phyloP scores from a whole-genome alignment of 1,140 invertebrate species.

The Drosophila sp. region DNA sequence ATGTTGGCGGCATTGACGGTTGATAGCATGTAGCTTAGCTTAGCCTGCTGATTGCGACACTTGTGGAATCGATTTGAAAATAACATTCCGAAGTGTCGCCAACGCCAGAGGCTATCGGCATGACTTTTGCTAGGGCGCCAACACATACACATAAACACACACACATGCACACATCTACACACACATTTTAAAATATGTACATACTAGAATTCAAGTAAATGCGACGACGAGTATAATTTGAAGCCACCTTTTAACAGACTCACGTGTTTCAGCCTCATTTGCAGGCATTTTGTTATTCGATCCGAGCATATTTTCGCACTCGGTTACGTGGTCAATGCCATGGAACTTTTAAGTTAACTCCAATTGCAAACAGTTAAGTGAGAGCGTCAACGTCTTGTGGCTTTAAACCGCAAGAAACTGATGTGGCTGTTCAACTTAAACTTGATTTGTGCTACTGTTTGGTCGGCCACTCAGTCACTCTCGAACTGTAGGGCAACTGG shows the following conservation, averaged over 20 bases:
- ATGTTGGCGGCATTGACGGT: constrained; percentile 77
- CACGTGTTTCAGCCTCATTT: constrained; percentile 66
- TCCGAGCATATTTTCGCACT: constrained; percentile 67
- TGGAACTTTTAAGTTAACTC: constrained; percentile 26
- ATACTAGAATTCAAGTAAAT: no score
- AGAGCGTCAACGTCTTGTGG: constrained; percentile 64
- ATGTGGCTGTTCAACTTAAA: constrained; percentile 40
- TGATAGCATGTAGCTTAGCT: constrained; percentile 58
- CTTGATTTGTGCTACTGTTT: constrained; percentile 52
- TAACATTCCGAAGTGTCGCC: constrained; percentile 63
- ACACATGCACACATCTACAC: not conserved
- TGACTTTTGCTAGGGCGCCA: constrained; percentile 62
- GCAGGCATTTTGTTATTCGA: constrained; percentile 63
- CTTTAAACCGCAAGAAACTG: constrained; percentile 39
- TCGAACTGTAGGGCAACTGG: constrained; percentile 44
- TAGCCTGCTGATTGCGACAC: constrained; percentile 68
- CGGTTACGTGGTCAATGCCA: constrained; percentile 83
- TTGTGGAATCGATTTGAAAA: constrained; percentile 59
- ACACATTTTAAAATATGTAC: not conserved
- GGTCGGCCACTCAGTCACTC: constrained; percentile 8
- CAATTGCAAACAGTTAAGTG: constrained; percentile 44
- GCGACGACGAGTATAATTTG: not conserved
- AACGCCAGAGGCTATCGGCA: constrained; percentile 68
- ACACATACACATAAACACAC: not conserved
- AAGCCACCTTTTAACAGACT: constrained; percentile 29